Evolutionary conservation across 2,797 vertebrate species (phyloP), one percentile per base, ranked within the genome.

Genomic region (Odontamblyopus rebecca): DNA sequence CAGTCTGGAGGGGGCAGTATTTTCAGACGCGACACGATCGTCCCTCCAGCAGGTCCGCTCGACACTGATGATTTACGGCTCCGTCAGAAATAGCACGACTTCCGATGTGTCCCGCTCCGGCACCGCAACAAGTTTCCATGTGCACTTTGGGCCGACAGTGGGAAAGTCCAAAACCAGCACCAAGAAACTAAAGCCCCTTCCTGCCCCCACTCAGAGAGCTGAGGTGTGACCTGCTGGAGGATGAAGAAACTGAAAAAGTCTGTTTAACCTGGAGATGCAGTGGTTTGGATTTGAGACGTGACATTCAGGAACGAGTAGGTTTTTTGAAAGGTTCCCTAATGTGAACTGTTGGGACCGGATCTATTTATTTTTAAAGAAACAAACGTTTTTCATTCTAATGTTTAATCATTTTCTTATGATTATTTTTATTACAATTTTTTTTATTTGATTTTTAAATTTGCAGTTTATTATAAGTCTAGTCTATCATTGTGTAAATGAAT

Each of bases 101-200:
- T 86, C 85, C 68, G 72, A 76, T 73, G 81, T 15, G 38, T 67
- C 16, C 73, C 51, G 5, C 66, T 75, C 67, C 75, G 65, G 76
- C 82, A 71, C 50, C 1, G 54, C 67, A 76, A 57, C 72, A 83
- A 81, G 75, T 75, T 81, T 85, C 82, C 73, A 75, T 57, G 9
- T 26, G 62, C 67, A 26, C 27, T 32, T 69, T 7, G 11, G 71
- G 71, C 59, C 71, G 29, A 18, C 80, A 77, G 72, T 82, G 81
- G 72, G 75, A 87, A 87, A 82, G 76, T 88, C 82, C 88, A 89
- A 86, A 92, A 85, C 82, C 7, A 62, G 30, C 7, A 16, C 61
- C 61, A 63, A 50, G 81, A 75, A 84, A 85, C 80, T 26, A 27
- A 1, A 81, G 23, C 23, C 23, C 23, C 23, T 23, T 23, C 74